A percentile compares a stretch with the other conserved stretches of the same genome.
These are phyloP conservation scores for Melanotaenia duboulayi DNA, from an alignment of 2,113 vertebrate genomes.

Conservation along the genomic window DNA sequence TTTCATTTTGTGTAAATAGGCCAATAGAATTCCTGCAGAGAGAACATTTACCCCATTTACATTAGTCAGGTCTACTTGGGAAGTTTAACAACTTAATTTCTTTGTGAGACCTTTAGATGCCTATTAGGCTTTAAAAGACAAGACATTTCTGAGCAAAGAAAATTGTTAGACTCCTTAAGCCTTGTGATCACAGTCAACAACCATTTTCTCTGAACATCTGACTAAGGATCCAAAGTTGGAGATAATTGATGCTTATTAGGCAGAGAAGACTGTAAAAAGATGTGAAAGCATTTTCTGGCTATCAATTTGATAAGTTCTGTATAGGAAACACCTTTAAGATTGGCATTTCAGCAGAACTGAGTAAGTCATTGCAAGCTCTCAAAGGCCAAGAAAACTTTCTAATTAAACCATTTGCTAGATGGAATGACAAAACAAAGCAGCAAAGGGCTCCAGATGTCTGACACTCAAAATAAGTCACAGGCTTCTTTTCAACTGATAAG, in stretches of 20 bases:
- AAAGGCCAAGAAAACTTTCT: slow-evolving; percentile 6
- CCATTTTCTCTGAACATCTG: slow-evolving; percentile 2
- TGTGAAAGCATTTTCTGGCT: slow-evolving; percentile 1
- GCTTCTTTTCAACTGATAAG: no score
- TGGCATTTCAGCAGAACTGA: background rate
- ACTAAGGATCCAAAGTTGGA: slow-evolving; percentile 19
- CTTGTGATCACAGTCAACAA: slow-evolving; percentile 7
- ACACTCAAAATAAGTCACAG: no score
- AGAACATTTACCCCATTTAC: no score
- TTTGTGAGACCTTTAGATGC: no score
- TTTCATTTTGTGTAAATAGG: no score
- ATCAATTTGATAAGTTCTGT: background rate
- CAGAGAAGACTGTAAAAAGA: slow-evolving; percentile 8
- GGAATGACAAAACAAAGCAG: background rate
- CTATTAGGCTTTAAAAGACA: no score
- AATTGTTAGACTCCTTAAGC: background rate
- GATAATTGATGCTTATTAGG: slow-evolving; percentile 10
- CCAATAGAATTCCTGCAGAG: no score
- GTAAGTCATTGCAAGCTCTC: background rate
- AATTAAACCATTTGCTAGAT: background rate
- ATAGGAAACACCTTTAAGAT: slow-evolving; percentile 1
- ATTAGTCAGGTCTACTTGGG: no score
- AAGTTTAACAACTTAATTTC: no score
- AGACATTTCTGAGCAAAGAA: background rate
- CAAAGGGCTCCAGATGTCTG: no score